Conservation (phyloP, 2,888 invertebrate species). For the Amiota mariae region DNA sequence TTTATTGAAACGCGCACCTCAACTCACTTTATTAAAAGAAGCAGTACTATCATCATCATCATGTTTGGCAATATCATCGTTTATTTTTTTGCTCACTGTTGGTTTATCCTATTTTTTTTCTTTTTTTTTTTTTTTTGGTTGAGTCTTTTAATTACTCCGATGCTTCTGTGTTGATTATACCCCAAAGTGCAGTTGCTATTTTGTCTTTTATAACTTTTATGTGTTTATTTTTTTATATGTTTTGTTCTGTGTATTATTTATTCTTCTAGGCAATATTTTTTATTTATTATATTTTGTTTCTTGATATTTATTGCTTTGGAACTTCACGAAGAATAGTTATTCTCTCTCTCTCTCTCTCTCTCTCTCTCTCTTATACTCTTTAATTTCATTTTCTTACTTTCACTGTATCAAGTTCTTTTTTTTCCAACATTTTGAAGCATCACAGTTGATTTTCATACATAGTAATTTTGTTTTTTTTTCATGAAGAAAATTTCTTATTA, state of each 20-base stretch:
- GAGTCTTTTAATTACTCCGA: constrained; percentile 15
- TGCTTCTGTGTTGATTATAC: constrained; percentile 7
- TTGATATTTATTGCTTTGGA: neutral
- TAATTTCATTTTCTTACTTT: neutral
- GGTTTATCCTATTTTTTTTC: neutral
- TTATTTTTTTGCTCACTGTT: neutral
- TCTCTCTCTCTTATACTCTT: neutral
- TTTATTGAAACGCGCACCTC: constrained; percentile 15
- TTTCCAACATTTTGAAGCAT: neutral
- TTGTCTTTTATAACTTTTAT: constrained; percentile 16
- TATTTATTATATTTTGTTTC: neutral
- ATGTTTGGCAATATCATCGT: constrained; percentile 1
- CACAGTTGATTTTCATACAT: too few species aligned
- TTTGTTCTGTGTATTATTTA: neutral
- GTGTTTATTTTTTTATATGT: neutral
- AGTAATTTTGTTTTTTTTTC: neutral
- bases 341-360: neutral
- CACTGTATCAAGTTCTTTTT: neutral
- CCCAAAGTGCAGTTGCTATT: constrained; percentile 13
- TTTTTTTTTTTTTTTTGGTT: neutral
- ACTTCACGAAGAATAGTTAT: neutral
- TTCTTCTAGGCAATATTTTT: neutral
- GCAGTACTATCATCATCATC: neutral
- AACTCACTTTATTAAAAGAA: neutral
- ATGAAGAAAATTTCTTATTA: neutral